These are phyloP conservation scores for Drosophila seguyi DNA, from an alignment of 1,140 invertebrate genomes.

Conservation along the genomic window DNA sequence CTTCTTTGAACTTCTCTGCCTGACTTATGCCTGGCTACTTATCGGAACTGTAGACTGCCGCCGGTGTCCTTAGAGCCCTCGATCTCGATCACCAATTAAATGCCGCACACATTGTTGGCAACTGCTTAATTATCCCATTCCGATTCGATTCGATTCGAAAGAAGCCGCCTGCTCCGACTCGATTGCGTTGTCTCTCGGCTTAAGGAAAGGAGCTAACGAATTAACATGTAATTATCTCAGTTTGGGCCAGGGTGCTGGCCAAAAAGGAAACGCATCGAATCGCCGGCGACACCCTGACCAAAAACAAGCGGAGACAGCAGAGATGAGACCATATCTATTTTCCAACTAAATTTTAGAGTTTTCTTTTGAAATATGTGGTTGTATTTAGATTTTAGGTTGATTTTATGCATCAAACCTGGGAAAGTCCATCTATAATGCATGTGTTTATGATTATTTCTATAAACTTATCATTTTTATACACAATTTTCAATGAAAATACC, in stretches of 20 bases:
- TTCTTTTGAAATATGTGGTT: neutral
- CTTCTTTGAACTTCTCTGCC: conserved; percentile 9
- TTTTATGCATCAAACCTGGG: neutral
- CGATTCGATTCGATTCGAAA: conserved; percentile 49
- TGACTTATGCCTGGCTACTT: conserved; percentile 27
- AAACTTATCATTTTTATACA: no score
- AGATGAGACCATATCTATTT: neutral
- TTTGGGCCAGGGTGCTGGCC: conserved; percentile 45
- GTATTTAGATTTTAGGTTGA: neutral
- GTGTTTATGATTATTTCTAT: no score
- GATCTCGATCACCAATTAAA: conserved; percentile 66
- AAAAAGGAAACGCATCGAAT: conserved; percentile 79
- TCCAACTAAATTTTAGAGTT: neutral
- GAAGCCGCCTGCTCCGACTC: conserved; percentile 49
- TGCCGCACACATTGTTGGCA: conserved; percentile 79
- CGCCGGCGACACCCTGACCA: conserved; percentile 75
- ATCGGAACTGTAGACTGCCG: conserved; percentile 15
- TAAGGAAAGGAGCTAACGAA: conserved; percentile 55
- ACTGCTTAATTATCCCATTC: conserved; percentile 79
- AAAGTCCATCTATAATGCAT: no score
- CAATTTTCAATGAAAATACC: neutral
- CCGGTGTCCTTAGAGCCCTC: conserved; percentile 57
- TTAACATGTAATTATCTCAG: conserved; percentile 85
- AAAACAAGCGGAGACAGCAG: conserved; percentile 67
- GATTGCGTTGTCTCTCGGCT: conserved; percentile 63